Conservation (phyloP, 2,113 vertebrate species). For the Cyanistes caeruleus region DNA sequence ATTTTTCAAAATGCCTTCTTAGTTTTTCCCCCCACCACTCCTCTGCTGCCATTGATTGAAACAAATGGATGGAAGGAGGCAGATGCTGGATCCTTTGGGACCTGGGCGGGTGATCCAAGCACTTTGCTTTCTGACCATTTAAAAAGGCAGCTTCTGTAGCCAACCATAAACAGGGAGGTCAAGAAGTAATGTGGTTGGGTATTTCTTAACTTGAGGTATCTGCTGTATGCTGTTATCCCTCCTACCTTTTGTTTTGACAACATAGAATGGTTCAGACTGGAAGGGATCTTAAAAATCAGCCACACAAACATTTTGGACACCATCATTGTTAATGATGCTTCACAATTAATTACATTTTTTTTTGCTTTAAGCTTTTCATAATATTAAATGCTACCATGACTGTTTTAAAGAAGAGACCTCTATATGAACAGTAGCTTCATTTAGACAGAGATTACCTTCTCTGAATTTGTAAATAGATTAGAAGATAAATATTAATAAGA, state of each 20-base stretch:
- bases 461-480: constrained; percentile 14
- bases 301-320: not conserved
- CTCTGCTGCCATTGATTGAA: not conserved
- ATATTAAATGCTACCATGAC: not conserved
- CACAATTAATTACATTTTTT: not conserved
- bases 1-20: not conserved
- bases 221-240: not conserved
- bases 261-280: not conserved
- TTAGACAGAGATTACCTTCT: constrained; percentile 5
- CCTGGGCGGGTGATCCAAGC: not conserved
- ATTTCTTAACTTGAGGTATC: not conserved
- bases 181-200: not conserved
- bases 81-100: not conserved
- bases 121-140: not conserved
- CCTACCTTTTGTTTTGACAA: not conserved
- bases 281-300: not conserved
- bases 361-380: not conserved
- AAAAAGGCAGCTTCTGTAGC: not conserved
- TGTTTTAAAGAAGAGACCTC: not conserved
- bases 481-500: constrained; percentile 49
- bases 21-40: rapidly evolving
- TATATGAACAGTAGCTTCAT: not conserved
- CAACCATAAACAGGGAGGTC: not conserved
- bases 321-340: not conserved
- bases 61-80: not conserved